phyloP scores from a whole-genome alignment of 2,113 vertebrate species.

The Chinchilla lanigera region DNA sequence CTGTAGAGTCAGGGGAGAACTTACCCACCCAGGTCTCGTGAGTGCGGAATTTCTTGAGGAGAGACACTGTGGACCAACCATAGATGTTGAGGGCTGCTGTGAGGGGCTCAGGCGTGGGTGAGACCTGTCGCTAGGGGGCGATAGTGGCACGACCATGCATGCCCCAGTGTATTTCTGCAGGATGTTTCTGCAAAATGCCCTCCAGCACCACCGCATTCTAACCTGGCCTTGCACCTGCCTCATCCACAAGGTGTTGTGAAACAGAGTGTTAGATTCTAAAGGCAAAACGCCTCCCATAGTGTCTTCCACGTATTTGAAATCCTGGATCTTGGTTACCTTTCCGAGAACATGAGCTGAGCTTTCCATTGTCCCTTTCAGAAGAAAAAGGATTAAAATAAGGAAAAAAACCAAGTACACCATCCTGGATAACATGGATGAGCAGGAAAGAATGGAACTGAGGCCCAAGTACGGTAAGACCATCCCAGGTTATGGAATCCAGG shows the following conservation, averaged over 20 bases:
- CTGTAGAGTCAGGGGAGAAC: background rate
- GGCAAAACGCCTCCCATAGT: background rate
- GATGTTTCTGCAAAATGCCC: background rate
- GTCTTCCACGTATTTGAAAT: background rate
- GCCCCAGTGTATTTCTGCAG: background rate
- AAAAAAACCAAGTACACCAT: constrained; percentile 95
- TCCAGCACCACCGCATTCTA: background rate
- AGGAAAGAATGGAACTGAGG: constrained; percentile 93
- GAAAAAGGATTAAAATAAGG: constrained; percentile 91
- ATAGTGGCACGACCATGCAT: background rate
- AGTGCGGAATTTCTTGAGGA: background rate
- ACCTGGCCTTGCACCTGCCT: rapidly evolving
- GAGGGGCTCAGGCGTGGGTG: background rate
- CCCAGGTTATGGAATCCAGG: rapidly evolving
- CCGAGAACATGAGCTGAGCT: background rate
- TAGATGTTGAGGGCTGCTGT: background rate
- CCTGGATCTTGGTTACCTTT: background rate
- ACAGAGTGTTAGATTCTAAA: background rate
- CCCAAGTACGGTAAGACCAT: constrained; percentile 91
- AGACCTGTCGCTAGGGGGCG: background rate
- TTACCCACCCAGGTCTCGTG: background rate
- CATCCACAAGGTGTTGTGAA: background rate
- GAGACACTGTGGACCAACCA: background rate
- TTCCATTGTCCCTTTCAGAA: constrained; percentile 82
- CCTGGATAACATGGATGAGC: constrained; percentile 95